Base-by-base conservation (phyloP, 2,797 vertebrate species). In the Danio tinwini region DNA sequence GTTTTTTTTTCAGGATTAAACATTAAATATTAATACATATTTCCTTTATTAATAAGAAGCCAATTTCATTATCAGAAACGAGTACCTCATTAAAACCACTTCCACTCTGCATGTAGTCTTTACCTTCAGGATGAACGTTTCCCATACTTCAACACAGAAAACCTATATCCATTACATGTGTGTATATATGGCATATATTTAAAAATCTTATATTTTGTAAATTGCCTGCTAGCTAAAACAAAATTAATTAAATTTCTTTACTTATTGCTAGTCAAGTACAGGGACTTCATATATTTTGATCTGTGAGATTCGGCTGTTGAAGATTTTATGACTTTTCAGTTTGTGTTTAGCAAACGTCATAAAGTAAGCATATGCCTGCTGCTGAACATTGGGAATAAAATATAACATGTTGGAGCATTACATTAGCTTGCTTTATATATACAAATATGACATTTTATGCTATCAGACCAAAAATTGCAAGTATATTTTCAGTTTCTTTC, bases 81-180 rank as follows among this genome's bases (percentile, higher is more conserved):
- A 75, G 75, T 68, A 19, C 44, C 12, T 47, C 12, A 21, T 14
- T 19, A 47, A 58, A 47, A 19, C 74, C 52, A 76, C 74, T 65
- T 76, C 7, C n/a, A 53, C 39, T 55, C 7, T 1, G 13, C 39
- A 12, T 11, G 5, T 8, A 37, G 11, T 67, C n/a, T 70, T 29
- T 16, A 39, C 3, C 29, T 40, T 11, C 6, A 14, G 21, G 42
- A 47, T 67, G 0, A 4, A n/a, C 45, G 16, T 47, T 39, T 10
- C 14, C 29, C 14, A 7, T 53, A 53, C 11, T n/a, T 55, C 50
- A n/a, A 17, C 6, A 37, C 14, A 40, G n/a, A 16, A 65, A n/a
- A 7, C 50, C 44, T 65, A 3, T 55, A 53, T 64, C n/a, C 5
- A n/a, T 55, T 53, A 42, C 29, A n/a, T n/a, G 10, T 29, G 7